Percentiles rank a stretch among this genome's conserved stretches.
phyloP scores from a whole-genome alignment of 2,797 vertebrate genomes.

The Macropus fuliginosus region DNA sequence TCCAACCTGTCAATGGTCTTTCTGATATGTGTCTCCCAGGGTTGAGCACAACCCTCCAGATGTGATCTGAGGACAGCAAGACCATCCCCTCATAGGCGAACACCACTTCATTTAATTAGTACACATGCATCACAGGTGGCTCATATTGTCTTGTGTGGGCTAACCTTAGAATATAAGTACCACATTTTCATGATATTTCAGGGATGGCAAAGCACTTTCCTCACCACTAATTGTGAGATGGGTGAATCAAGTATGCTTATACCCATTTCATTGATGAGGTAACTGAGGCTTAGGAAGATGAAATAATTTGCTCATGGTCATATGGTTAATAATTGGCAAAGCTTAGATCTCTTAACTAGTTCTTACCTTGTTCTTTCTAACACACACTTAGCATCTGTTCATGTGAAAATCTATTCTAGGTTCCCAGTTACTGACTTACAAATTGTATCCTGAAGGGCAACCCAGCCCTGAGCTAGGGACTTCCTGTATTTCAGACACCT shows the following conservation, averaged over 20 bases:
- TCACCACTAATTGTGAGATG: background rate
- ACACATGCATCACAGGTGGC: background rate
- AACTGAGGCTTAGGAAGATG: background rate
- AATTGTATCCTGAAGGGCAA: background rate
- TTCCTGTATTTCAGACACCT: background rate
- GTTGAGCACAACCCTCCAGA: background rate
- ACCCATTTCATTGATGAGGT: background rate
- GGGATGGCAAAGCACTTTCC: background rate
- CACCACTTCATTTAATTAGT: background rate
- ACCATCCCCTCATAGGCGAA: background rate
- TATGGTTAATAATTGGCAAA: background rate
- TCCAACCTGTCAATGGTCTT: background rate
- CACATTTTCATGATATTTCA: background rate
- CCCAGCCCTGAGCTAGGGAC: background rate
- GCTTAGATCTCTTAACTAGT: background rate
- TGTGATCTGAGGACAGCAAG: background rate
- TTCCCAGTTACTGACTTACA: background rate
- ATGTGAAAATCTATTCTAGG: background rate
- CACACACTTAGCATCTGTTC: background rate
- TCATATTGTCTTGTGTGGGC: background rate
- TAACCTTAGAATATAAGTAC: background rate
- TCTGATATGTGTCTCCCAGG: background rate
- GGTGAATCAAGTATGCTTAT: background rate
- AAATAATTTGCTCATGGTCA: background rate
- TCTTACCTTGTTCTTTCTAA: background rate